Percentiles rank a stretch among this genome's conserved stretches.
Evolutionary conservation across 2,888 invertebrate species (phyloP).

Genomic region (Xanthia togata): DNA sequence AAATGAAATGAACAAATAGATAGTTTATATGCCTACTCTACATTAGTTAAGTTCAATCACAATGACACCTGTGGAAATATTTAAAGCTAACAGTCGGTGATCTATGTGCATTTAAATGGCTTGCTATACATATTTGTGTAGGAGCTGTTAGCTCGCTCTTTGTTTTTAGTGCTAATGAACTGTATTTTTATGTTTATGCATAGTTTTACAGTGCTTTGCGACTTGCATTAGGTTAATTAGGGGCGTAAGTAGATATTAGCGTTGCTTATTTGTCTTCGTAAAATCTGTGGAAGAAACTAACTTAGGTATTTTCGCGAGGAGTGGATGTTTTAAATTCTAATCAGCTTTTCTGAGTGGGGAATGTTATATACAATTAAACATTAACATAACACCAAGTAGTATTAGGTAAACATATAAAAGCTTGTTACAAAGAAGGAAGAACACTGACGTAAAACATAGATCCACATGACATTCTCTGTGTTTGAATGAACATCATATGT

Average conservation of each 20-base stretch:
- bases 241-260: slow-evolving; percentile 3
- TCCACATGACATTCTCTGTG: background rate
- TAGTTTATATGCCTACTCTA: background rate
- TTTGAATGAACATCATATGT: background rate
- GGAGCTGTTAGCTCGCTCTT: slow-evolving; percentile 10
- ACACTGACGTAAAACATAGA: background rate
- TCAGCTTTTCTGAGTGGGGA: background rate
- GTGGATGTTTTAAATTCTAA: slow-evolving; percentile 5
- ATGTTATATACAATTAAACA: background rate
- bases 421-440: background rate
- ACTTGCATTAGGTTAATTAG: slow-evolving; percentile 49
- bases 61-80: background rate
- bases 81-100: slow-evolving; percentile 8
- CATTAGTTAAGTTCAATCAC: background rate
- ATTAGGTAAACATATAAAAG: slow-evolving; percentile 19
- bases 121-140: slow-evolving; percentile 30
- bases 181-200: slow-evolving; percentile 26
- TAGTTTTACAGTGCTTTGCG: slow-evolving; percentile 31
- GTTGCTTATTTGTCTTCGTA: slow-evolving; percentile 13
- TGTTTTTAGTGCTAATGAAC: slow-evolving; percentile 2
- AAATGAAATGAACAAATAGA: background rate
- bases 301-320: background rate
- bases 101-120: background rate
- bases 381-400: slow-evolving; percentile 6
- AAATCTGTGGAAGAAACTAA: background rate